Evolutionary conservation across 2,888 invertebrate species (phyloP), one percentile per base, ranked within the genome.

Genomic region (Lymantria monacha): DNA sequence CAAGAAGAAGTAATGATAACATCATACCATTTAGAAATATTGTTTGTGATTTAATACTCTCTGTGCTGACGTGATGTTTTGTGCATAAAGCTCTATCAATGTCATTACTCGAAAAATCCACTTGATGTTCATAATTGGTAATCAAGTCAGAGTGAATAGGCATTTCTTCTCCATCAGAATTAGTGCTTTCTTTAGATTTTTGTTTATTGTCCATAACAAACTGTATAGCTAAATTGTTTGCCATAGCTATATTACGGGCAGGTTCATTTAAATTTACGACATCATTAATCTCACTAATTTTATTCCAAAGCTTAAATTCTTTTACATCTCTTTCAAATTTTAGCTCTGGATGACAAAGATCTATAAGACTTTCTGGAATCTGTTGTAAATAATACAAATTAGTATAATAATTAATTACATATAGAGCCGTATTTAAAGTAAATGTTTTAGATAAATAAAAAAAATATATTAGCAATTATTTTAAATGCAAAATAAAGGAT

Each of bases 21-120:
- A n/a, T n/a, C 30, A 30, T 79, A 89, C 90, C 90, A 49, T 81
- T 76, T 53, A 87, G 70, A 71, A 88, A 88, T 69, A 88, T 81
- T 31, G 79, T 78, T 59, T 83, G 73, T 0, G 83, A 79, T 38
- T 74, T 61, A 33, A 72, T 61, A 61, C 76, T 74, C 59, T 79
- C 80, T 13, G 63, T 61, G 22, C 69, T 64, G n/a, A 64, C 55
- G 53, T 70, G 57, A 47, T 64, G 59, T 46, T 72, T 72, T 37
- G 69, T 69, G 52, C 59, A 67, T 46, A 71, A 59, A 46, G 71
- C 73, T 30, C 72, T 60, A 22, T 78, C 73, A 55, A 75, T 72
- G 43, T 78, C 61, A 53, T 74, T 75, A 11, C 70, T 69, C 1
- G 74, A 63, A 47, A 33, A 43, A 13, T 50, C 53, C 2, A 15